Evolutionary conservation across 2,797 vertebrate genomes (phyloP).

Genomic region (Coracias cyanogaster): DNA sequence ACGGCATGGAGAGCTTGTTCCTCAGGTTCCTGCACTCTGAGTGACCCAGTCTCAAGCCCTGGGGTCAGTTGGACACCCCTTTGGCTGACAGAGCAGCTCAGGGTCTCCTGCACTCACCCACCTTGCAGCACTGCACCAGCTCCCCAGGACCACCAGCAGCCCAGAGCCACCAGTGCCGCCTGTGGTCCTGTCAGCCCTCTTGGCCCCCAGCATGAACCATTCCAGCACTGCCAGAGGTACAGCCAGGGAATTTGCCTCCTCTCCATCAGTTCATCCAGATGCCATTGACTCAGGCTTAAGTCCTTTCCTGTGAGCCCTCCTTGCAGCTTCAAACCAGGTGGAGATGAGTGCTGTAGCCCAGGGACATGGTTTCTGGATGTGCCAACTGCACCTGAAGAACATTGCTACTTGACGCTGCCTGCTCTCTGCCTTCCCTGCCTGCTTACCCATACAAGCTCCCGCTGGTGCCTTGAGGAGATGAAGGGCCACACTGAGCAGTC

Average conservation of each 20-base stretch:
- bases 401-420: background rate
- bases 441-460: background rate
- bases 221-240: background rate
- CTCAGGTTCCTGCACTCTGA: rapidly evolving
- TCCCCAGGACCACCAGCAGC: background rate
- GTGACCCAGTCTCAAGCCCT: no score
- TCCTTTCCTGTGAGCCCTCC: background rate
- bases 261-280: background rate
- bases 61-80: background rate
- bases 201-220: rapidly evolving
- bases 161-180: background rate
- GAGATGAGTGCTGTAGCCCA: background rate
- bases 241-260: background rate
- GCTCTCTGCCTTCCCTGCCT: background rate
- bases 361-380: background rate
- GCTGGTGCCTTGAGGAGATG: background rate
- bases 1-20: rapidly evolving
- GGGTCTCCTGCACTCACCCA: background rate
- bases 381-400: background rate
- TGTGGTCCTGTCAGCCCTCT: background rate
- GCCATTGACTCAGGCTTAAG: background rate
- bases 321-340: background rate
- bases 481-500: background rate
- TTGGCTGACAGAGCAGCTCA: background rate
- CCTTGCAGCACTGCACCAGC: background rate